Conservation (phyloP, 2,113 vertebrate species). For the Heloderma charlesbogerti region DNA sequence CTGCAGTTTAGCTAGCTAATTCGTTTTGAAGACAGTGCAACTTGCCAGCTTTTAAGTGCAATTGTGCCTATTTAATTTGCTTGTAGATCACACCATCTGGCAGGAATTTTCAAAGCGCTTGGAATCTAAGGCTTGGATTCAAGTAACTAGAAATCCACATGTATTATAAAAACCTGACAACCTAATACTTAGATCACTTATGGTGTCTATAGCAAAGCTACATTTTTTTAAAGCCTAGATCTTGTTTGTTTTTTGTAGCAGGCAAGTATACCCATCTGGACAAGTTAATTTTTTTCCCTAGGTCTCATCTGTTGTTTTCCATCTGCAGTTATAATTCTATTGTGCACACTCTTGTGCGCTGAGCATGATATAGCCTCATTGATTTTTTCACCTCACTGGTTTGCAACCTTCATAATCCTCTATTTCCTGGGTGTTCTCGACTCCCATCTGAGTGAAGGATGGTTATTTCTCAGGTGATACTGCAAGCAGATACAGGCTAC, state of each 20-base stretch:
- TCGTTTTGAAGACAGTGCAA: background rate
- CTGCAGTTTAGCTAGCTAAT: background rate
- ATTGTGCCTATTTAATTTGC: background rate
- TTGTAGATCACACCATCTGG: background rate
- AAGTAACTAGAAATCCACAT: background rate
- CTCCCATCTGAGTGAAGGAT: background rate
- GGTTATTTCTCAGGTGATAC: background rate
- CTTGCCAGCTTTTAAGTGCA: background rate
- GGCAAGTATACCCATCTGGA: background rate
- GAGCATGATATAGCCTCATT: accelerated
- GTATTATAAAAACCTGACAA: background rate
- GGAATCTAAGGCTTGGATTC: background rate
- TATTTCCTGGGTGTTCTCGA: background rate
- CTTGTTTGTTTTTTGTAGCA: background rate
- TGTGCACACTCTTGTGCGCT: background rate
- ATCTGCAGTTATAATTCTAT: background rate
- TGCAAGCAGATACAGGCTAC: background rate
- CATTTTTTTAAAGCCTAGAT: background rate
- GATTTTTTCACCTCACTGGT: background rate
- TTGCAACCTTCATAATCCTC: background rate
- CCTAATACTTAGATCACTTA: background rate
- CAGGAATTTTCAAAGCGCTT: background rate
- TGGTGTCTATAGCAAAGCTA: background rate
- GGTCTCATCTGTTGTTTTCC: background rate
- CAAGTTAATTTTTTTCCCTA: background rate